These are phyloP conservation scores for Sebastes melanostomus DNA, from an alignment of 2,797 vertebrate species.

Conservation along the genomic window DNA sequence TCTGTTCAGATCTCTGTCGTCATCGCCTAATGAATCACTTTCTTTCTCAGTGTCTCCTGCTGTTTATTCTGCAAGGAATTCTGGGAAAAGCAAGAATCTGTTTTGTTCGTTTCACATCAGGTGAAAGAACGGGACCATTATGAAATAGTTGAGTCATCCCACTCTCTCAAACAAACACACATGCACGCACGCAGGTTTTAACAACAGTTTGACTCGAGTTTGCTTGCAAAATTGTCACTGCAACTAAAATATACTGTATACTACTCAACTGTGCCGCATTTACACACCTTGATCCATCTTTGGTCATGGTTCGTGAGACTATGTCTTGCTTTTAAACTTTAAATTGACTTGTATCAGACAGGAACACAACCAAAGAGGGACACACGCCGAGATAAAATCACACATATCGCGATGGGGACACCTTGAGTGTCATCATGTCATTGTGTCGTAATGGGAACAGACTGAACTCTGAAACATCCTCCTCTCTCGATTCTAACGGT, in stretches of 20 bases:
- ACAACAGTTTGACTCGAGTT: neutral
- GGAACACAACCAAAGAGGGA: neutral
- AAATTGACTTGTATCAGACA: neutral
- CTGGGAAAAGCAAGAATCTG: neutral
- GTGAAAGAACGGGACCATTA: neutral
- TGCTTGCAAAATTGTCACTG: neutral
- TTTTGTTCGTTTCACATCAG: neutral
- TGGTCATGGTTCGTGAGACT: neutral
- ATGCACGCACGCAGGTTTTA: neutral
- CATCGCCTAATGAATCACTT: neutral
- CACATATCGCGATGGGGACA: neutral
- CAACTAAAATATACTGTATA: neutral
- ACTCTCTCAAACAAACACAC: neutral
- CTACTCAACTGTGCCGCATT: neutral
- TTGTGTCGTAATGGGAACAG: neutral
- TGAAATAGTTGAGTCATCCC: neutral
- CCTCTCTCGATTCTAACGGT: neutral
- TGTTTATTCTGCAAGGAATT: neutral
- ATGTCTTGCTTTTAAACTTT: neutral
- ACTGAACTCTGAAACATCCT: neutral
- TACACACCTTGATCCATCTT: neutral
- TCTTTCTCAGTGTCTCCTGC: neutral
- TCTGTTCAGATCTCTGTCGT: neutral
- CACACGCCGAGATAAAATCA: neutral
- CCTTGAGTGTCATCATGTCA: neutral